Conservation (phyloP, 2,888 invertebrate species). For the Agrilus biguttatus region DNA sequence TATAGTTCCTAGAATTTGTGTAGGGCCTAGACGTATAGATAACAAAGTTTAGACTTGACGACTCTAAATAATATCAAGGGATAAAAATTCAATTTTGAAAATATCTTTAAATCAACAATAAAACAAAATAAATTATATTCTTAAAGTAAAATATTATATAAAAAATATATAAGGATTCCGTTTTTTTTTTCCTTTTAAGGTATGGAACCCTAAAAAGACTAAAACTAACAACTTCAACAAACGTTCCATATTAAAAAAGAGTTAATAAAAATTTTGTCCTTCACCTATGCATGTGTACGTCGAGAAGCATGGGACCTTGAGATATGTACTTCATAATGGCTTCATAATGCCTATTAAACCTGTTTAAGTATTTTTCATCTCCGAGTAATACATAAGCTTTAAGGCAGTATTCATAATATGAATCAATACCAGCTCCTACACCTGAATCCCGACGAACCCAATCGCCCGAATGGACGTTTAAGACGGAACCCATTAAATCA, state of each 20-base stretch:
- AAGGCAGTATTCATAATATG: slow-evolving; percentile 95
- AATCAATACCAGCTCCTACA: slow-evolving; percentile 98
- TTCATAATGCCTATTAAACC: slow-evolving; percentile 91
- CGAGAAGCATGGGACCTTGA: slow-evolving; percentile 86
- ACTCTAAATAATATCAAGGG: no score
- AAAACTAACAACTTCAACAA: no score
- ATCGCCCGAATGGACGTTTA: slow-evolving; percentile 96
- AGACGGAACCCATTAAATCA: slow-evolving; percentile 93
- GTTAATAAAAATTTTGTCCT: slow-evolving; percentile 27
- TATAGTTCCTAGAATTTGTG: slow-evolving; percentile 86
- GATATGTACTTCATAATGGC: slow-evolving; percentile 96
- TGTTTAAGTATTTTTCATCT: slow-evolving; percentile 82
- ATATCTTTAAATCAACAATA: no score
- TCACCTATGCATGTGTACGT: slow-evolving; percentile 62
- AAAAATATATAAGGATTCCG: no score
- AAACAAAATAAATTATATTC: no score
- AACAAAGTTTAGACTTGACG: no score
- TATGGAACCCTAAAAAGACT: no score
- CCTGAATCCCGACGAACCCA: slow-evolving; percentile 96
- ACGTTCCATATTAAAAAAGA: no score
- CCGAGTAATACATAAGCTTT: slow-evolving; percentile 93
- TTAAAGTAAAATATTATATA: no score
- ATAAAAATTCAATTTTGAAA: no score
- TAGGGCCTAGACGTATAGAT: slow-evolving; percentile 62
- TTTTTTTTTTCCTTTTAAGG: no score